Percentiles rank a stretch among this genome's conserved stretches.
phyloP scores from a whole-genome alignment of 2,113 vertebrate genomes.

The Struthio camelus region DNA sequence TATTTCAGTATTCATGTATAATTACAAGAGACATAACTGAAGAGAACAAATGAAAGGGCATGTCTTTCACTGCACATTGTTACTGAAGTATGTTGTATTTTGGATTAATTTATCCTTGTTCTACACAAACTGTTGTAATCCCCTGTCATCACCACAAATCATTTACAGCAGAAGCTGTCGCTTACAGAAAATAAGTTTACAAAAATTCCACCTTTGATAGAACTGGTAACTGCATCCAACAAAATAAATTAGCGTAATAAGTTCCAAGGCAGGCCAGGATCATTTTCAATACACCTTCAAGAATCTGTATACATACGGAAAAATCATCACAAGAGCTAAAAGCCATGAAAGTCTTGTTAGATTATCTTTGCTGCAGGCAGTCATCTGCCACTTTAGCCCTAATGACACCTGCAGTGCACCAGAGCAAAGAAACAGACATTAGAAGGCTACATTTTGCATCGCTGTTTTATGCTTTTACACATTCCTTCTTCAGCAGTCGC shows the following conservation, averaged over 20 bases:
- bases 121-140: not conserved
- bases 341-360: not conserved
- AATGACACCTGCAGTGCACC: not conserved
- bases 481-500: not conserved
- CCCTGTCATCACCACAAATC: not conserved
- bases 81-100: not conserved
- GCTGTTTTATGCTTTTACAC: not conserved
- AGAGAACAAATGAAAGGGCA: constrained; percentile 15
- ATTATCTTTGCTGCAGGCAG: not conserved
- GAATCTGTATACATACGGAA: not conserved
- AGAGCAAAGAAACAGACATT: not conserved
- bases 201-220: not conserved
- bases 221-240: not conserved
- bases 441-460: not conserved
- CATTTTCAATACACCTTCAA: not conserved
- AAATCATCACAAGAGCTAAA: not conserved
- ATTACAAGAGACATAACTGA: constrained; percentile 16
- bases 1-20: constrained; percentile 1
- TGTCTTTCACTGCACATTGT: not conserved
- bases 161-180: not conserved
- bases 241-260: not conserved
- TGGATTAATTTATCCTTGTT: not conserved
- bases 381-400: not conserved
- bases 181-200: not conserved
- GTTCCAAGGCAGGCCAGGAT: not conserved